phyloP scores from a whole-genome alignment of 2,797 vertebrate species.

The Glyptemys insculpta region DNA sequence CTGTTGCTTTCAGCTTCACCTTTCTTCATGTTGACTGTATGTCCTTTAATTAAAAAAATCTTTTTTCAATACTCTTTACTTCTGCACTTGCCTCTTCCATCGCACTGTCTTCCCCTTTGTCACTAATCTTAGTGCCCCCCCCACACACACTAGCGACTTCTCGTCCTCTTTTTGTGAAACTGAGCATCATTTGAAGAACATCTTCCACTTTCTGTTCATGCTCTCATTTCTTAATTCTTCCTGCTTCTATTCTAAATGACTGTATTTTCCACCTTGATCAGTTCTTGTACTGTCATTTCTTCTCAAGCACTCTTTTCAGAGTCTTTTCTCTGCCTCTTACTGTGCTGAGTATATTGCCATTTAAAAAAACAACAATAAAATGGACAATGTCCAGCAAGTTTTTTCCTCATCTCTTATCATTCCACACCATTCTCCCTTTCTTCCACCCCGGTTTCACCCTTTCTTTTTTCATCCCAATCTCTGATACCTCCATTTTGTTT shows the following conservation, averaged over 20 bases:
- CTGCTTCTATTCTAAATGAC: background rate
- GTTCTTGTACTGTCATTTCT: background rate
- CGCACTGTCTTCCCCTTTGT: slow-evolving; percentile 57
- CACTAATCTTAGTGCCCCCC: slow-evolving; percentile 26
- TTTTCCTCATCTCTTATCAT: background rate
- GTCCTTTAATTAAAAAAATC: slow-evolving; percentile 40
- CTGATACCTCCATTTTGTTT: background rate
- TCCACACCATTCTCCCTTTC: background rate
- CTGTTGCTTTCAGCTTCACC: slow-evolving; percentile 64
- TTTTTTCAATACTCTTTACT: slow-evolving; percentile 56
- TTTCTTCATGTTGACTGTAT: slow-evolving; percentile 67
- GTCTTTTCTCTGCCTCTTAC: too few relatives aligned
- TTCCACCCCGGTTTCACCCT: too few relatives aligned
- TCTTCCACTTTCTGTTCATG: background rate
- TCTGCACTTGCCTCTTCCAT: slow-evolving; percentile 46
- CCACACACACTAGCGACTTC: slow-evolving; percentile 23
- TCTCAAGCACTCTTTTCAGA: background rate
- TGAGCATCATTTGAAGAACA: slow-evolving; percentile 2
- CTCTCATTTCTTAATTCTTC: background rate
- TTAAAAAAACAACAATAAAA: too few relatives aligned
- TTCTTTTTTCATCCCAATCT: background rate
- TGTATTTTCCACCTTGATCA: background rate
- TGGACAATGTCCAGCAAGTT: background rate
- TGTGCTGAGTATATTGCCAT: too few relatives aligned
- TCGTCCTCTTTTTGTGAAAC: slow-evolving; percentile 19